Evolutionary conservation across 2,888 invertebrate genomes (phyloP), one percentile per base, ranked within the genome.

Genomic region (Parnassius mnemosyne): DNA sequence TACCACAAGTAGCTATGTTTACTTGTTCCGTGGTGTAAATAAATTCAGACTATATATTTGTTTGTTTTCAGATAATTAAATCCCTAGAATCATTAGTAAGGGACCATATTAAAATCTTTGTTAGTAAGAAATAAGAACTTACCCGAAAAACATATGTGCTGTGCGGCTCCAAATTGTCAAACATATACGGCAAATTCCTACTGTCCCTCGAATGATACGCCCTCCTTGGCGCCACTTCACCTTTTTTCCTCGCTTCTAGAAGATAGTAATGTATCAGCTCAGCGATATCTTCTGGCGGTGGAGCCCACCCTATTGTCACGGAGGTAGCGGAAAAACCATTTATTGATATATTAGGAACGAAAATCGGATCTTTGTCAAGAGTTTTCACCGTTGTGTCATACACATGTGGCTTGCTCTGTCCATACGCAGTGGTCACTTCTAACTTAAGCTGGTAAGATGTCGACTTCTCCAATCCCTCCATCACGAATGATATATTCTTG

Each of bases 101-200:
- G 20, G 20, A 2, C 2, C 20, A 20, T 20, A 20, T 20, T 20
- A 20, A 20, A 20, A 20, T 20, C 20, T 20, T 20, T 20, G 20
- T 20, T 20, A 20, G 20, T 20, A 3, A 2, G 2, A 20, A 20
- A 20, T 2, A 20, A 20, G 11, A 51, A 42, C 74, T 73, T 72
- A 94, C 95, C 92, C 94, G 94, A 79, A 97, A 97, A 66, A 94
- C 92, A 74, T 97, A 97, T 42, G 94, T 95, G 43, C 96, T 96
- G 13, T 96, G 95, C 0, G 97, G 95, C 70, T 94, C 93, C 57
- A 97, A 85, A 77, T 95, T 93, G 49, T 93, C 93, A 78, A 97
- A 97, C 93, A 97, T 95, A 71, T 96, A 96, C 1, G 95, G 93
- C 61, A 94, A 89, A 71, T 95, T 94, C 34, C 92, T 88, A 0